Percentiles rank a stretch among this genome's conserved stretches.
These are phyloP conservation scores for Phataginus tricuspis DNA, from an alignment of 2,797 vertebrate species.

Conservation along the genomic window DNA sequence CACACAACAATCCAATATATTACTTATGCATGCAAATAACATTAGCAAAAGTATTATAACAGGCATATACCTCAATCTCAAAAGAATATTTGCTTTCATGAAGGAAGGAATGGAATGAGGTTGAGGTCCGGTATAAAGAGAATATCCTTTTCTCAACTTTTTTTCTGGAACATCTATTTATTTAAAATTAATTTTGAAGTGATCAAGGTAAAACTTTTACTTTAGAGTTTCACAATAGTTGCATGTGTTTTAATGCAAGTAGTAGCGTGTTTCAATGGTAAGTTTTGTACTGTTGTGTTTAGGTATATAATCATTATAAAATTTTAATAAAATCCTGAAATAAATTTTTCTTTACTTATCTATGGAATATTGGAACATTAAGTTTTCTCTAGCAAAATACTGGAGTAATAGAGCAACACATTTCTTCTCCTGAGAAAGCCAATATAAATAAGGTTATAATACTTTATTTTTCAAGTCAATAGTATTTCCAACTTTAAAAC, in stretches of 20 bases:
- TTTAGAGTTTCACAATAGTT: background rate
- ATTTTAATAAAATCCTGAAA: slow-evolving; percentile 3
- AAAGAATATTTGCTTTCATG: background rate
- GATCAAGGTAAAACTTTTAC: background rate
- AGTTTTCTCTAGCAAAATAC: background rate
- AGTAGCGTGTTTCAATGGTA: background rate
- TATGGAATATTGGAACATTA: background rate
- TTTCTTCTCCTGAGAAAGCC: background rate
- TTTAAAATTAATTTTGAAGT: background rate
- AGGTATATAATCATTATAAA: background rate
- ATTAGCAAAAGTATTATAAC: background rate
- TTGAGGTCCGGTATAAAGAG: background rate
- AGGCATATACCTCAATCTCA: background rate
- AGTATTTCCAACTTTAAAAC: slow-evolving; percentile 43
- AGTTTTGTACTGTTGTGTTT: background rate
- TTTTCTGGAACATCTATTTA: background rate
- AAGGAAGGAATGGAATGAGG: background rate
- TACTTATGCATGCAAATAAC: background rate
- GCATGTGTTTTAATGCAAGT: too few relatives aligned
- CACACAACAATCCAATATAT: background rate
- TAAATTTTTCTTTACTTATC: background rate
- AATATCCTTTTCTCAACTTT: background rate
- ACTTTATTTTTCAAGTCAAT: slow-evolving; percentile 31
- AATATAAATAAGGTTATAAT: background rate
- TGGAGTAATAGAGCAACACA: background rate